Percentiles rank a stretch among this genome's conserved stretches.
Evolutionary conservation across 2,888 invertebrate genomes (phyloP).

Genomic region (Phrixothrix hirtus): DNA sequence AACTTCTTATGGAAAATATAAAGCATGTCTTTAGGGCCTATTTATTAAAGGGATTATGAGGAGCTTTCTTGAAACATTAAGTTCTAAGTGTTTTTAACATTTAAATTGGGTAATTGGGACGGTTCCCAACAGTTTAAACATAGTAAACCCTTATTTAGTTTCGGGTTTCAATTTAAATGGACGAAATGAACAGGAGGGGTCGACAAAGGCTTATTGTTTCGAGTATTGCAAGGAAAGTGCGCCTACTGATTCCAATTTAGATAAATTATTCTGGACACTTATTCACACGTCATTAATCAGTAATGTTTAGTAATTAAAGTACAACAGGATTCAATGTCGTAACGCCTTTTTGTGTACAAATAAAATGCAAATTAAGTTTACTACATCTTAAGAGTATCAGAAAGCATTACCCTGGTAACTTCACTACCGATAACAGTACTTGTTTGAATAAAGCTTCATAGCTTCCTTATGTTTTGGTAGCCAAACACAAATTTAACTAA

Average conservation of each 20-base stretch:
- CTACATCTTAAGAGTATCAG: too few species aligned
- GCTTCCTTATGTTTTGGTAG: slow-evolving; percentile 13
- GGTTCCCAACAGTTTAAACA: background rate
- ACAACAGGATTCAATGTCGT: slow-evolving; percentile 8
- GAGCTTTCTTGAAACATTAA: too few species aligned
- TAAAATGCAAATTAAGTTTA: slow-evolving; percentile 10
- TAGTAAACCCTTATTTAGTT: slow-evolving; percentile 7
- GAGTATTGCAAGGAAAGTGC: slow-evolving; percentile 8
- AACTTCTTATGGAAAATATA: too few species aligned
- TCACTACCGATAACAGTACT: slow-evolving; percentile 10
- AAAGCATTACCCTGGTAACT: too few species aligned
- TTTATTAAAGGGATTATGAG: too few species aligned
- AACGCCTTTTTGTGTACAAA: slow-evolving; percentile 6
- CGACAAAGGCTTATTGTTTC: slow-evolving; percentile 13
- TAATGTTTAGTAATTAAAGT: slow-evolving; percentile 19
- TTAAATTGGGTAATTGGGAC: background rate
- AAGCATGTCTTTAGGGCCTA: too few species aligned
- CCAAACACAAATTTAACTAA: slow-evolving; percentile 13
- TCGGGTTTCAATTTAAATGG: slow-evolving; percentile 7
- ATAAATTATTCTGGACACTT: slow-evolving; percentile 25
- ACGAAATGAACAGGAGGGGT: slow-evolving; percentile 12
- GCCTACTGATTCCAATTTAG: slow-evolving; percentile 19
- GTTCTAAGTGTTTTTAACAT: background rate
- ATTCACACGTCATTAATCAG: slow-evolving; percentile 25
- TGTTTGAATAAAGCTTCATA: slow-evolving; percentile 14